A percentile compares a stretch with the other conserved stretches of the same genome.
Evolutionary conservation across 37 sponge, comb jelly and placozoan genomes (phyloP).

Genomic region (Halisarca cf. caerulea): DNA sequence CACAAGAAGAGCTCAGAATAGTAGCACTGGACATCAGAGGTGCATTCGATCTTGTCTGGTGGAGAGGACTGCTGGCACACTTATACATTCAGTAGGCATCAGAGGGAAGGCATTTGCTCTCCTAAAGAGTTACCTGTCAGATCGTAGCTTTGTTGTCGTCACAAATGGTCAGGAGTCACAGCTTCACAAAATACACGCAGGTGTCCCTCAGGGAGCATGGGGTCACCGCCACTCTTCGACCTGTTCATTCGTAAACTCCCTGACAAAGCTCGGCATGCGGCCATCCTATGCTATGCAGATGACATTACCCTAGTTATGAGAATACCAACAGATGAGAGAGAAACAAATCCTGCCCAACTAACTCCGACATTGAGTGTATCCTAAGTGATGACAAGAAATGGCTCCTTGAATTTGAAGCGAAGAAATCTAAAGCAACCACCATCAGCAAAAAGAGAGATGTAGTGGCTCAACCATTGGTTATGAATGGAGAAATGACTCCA

Average conservation of each 20-base stretch:
- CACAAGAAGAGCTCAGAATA: constrained; percentile 1
- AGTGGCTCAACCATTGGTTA: not conserved
- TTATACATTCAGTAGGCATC: constrained; percentile 2
- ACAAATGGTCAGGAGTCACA: constrained; percentile 2
- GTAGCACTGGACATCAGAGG: constrained; percentile 10
- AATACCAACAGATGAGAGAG: constrained; percentile 18
- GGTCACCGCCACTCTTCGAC: no score
- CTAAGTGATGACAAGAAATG: constrained; percentile 7
- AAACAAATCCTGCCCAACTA: not conserved
- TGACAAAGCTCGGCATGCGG: not conserved
- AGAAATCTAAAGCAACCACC: constrained; percentile 29
- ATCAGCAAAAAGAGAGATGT: not conserved
- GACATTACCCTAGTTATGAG: constrained; percentile 16
- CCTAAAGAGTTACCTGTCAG: not conserved
- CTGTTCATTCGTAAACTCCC: constrained; percentile 9
- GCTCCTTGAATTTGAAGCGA: constrained; percentile 11
- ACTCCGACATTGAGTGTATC: constrained; percentile 15
- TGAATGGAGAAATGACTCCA: not conserved
- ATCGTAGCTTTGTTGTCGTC: not conserved
- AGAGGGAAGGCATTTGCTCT: not conserved
- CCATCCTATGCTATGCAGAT: constrained; percentile 33
- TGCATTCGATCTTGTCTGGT: constrained; percentile 9
- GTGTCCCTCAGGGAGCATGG: constrained; percentile 10
- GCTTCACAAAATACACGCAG: not conserved
- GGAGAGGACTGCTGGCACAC: constrained; percentile 18